Base-by-base conservation (phyloP, 2,888 invertebrate species). In the Synanthedon andrenaeformis region DNA sequence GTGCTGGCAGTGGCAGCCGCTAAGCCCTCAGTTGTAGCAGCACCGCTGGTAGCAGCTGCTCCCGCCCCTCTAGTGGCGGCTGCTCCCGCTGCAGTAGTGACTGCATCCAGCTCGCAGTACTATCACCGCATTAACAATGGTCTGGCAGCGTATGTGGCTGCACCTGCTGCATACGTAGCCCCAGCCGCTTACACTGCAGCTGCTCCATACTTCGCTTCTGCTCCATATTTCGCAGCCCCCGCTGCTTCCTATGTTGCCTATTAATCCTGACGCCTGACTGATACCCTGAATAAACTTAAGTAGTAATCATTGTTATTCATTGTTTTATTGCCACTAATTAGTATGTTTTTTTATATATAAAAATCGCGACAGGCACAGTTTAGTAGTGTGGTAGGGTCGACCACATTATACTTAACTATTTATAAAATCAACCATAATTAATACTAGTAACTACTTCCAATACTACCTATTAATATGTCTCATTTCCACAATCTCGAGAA, bases 31-130 rank as follows among this genome's bases (percentile, higher is more conserved):
- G 58, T 82, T 6, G 49, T 81, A 11, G 76, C 76, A 57, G 76
- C 78, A 3, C 79, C 79, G 12, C 12, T 56, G n/a, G 53, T 59
- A 14, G 51, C 53, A n/a, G 64, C 70, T 3, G 64, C 71, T 0
- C 53, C 79, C 8, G 66, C 82, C 1, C 87, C 81, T 2, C n/a
- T 45, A n/a, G 45, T 45, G 45, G 35, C 35, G 2, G 80, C 76
- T 2, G 74, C 80, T 0, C 83, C 86, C 1, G 82, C 84, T 1
- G 85, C 89, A 0, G 77, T 90, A 11, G 89, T 91, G 55, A 92
- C 92, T 0, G 90, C 92, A 3, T 89, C 89, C 65, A 92, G 92
- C 76, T 91, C 91, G 19, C 92, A 93, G 71, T 91, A 91, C 63
- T 86, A 91, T 72, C 90, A 92, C 54, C 89, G 91, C 61, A 89